phyloP scores from a whole-genome alignment of 2,888 invertebrate genomes.

The Cacoxenus indagator region DNA sequence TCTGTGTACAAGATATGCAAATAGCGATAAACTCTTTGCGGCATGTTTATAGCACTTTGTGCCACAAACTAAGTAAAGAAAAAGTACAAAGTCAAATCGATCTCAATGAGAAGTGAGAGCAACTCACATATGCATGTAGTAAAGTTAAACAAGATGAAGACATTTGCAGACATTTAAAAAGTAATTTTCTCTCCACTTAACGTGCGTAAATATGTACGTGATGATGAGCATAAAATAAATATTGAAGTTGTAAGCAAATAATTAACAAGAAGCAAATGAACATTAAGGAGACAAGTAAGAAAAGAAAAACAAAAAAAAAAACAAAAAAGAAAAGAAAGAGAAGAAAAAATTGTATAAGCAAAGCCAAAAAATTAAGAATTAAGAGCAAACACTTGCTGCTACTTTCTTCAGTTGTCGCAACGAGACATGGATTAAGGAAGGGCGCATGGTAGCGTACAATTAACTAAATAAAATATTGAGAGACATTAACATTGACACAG shows the following conservation, averaged over 20 bases:
- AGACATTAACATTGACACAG: background rate
- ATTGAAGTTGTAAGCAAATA: conserved; percentile 21
- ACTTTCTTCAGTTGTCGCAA: conserved; percentile 26
- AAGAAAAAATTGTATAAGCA: background rate
- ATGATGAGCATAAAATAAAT: conserved; percentile 19
- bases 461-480: conserved; percentile 7
- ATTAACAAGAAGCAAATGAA: conserved; percentile 14
- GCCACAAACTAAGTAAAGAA: background rate
- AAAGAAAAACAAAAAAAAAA: background rate
- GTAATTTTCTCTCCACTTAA: conserved; percentile 21
- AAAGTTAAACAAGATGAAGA: background rate
- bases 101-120: background rate
- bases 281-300: background rate
- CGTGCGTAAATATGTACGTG: conserved; percentile 21
- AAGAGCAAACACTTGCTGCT: background rate
- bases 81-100: background rate
- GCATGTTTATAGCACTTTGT: conserved; percentile 17
- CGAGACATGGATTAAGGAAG: conserved; percentile 12
- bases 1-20: conserved; percentile 1
- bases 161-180: conserved; percentile 8
- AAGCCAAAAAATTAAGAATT: background rate
- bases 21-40: conserved; percentile 20
- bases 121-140: background rate
- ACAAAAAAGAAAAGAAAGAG: background rate
- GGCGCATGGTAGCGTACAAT: background rate